Evolutionary conservation across 2,888 invertebrate genomes (phyloP), one percentile per base, ranked within the genome.

Genomic region (Brenthis daphne): DNA sequence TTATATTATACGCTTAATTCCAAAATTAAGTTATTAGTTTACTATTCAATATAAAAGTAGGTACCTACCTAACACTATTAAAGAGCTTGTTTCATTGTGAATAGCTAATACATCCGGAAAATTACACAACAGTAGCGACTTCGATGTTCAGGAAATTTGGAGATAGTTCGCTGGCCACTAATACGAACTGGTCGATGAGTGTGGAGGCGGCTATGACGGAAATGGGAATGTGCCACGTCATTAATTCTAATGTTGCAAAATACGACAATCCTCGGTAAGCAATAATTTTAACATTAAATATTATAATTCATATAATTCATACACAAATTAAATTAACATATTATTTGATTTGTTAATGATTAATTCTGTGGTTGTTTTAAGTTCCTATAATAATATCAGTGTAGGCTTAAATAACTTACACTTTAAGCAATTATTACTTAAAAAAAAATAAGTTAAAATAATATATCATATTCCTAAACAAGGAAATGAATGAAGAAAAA

Each of bases 171-270:
- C 65, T 92, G n/a, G 80, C 82, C 0, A 87, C 86, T 11, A 84
- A 80, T 56, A 79, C 79, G 12, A 78, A 87, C 57, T 82, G 88
- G 81, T 88, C 91, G 63, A 84, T 94, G 70, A 80, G 84, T 29
- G 80, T 95, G 37, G 91, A 94, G 67, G 84, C 92, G 68, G 93
- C 93, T 0, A 93, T 95, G 82, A 95, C 95, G 0, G 96, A 96
- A 82, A 91, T 94, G 85, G 96, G 96, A 48, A 93, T 95, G 85
- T 96, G 96, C 77, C 95, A 95, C 81, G 91, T 94, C 24, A 94
- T 95, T 76, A 96, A 96, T 80, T 95, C 96, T 0, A 92, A 95
- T 76, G 91, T 96, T 63, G 95, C 95, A 0, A 79, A 89, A 43
- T 93, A 93, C 75, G 94, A 93, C 77, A 90, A 94, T 57, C 93